Percentiles rank a stretch among this genome's conserved stretches.
These are phyloP conservation scores for Ecliptopera silaceata DNA, from an alignment of 2,888 invertebrate genomes.

Conservation along the genomic window DNA sequence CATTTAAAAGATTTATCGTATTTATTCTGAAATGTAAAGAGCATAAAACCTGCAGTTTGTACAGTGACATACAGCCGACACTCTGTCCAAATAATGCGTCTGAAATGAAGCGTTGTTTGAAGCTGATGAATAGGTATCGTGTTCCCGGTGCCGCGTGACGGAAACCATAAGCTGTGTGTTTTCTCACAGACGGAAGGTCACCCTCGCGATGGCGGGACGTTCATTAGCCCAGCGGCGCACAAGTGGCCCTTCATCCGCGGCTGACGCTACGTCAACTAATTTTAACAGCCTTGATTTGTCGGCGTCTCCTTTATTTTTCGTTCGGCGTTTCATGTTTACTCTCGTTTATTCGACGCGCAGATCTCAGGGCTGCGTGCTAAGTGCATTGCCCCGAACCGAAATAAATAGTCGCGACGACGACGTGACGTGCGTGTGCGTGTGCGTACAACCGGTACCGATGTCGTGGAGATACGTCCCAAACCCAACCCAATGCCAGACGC, in stretches of 20 bases:
- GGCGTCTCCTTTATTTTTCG: conserved; percentile 56
- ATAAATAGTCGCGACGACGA: conserved; percentile 79
- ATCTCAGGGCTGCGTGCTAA: conserved; percentile 75
- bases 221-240: conserved; percentile 36
- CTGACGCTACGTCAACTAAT: conserved; percentile 50
- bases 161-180: conserved; percentile 27
- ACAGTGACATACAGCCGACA: conserved; percentile 30
- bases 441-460: conserved; percentile 78
- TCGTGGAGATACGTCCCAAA: conserved; percentile 47
- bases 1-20: conserved; percentile 75
- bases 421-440: conserved; percentile 66
- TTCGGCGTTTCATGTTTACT: conserved; percentile 62
- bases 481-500: conserved; percentile 58
- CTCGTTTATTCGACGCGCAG: conserved; percentile 65
- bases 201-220: conserved; percentile 18
- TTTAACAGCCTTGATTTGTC: conserved; percentile 68
- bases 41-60: conserved; percentile 51
- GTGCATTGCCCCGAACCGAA: conserved; percentile 82
- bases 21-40: conserved; percentile 63
- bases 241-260: conserved; percentile 46
- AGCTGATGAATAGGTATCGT: conserved; percentile 31
- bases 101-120: conserved; percentile 26
- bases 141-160: conserved; percentile 29
- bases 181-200: conserved; percentile 28
- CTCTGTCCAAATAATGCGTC: conserved; percentile 34